Conservation (phyloP, 1,140 invertebrate species). For the Andrena cerasifolii region DNA sequence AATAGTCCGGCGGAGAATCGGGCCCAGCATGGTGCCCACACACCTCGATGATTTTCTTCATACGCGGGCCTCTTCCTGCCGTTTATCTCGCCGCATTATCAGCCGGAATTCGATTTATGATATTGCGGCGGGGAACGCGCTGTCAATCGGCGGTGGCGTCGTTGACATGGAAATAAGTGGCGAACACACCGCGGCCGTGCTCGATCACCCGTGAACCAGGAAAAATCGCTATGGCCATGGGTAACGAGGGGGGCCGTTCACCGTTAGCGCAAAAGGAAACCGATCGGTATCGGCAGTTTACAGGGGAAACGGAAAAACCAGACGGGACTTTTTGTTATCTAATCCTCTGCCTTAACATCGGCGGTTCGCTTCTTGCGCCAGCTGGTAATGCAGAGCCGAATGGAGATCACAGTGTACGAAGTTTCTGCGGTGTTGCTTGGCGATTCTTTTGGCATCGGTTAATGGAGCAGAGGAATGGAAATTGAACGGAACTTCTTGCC, state of each 20-base stretch:
- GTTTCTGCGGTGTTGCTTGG: not conserved
- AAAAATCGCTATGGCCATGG: slow-evolving; percentile 31
- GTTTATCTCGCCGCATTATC: slow-evolving; percentile 54
- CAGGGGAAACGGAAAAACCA: not conserved
- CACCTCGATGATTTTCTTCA: slow-evolving; percentile 48
- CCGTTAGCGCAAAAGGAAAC: slow-evolving; percentile 33
- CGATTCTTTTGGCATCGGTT: too few relatives aligned
- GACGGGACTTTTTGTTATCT: not conserved
- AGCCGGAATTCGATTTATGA: slow-evolving; percentile 40
- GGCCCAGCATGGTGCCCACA: slow-evolving; percentile 53
- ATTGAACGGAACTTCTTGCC: too few relatives aligned
- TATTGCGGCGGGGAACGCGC: not conserved
- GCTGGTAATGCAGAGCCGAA: slow-evolving; percentile 7
- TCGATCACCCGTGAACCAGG: slow-evolving; percentile 39
- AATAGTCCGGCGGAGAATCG: slow-evolving; percentile 53
- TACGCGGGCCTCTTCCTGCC: not conserved
- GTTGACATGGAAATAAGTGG: slow-evolving; percentile 35
- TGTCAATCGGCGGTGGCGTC: slow-evolving; percentile 19
- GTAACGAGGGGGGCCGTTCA: slow-evolving; percentile 13
- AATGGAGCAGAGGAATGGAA: too few relatives aligned
- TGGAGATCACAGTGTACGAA: too few relatives aligned
- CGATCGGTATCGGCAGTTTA: not conserved
- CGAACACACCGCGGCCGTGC: slow-evolving; percentile 3
- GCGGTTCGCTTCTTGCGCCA: not conserved
- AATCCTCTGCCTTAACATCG: slow-evolving; percentile 22